Percentiles rank a stretch among this genome's conserved stretches.
Evolutionary conservation across 2,113 vertebrate species (phyloP).

Genomic region (Hirundichthys speculiger): DNA sequence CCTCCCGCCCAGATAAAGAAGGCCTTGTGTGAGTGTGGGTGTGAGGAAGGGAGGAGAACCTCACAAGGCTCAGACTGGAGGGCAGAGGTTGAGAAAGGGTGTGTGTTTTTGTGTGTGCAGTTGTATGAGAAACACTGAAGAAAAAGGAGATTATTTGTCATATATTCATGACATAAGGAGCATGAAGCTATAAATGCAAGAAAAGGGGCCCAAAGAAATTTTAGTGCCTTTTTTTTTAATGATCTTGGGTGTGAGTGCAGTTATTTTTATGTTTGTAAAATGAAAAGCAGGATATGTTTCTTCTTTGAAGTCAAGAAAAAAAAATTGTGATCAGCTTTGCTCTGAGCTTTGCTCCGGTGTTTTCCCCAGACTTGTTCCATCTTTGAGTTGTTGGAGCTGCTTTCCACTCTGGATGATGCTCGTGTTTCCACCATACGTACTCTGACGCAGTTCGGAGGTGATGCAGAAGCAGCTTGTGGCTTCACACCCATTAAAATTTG

Average conservation of each 20-base stretch:
- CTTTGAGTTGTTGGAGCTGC: too few relatives aligned
- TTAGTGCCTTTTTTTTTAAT: background rate
- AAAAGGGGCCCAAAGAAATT: background rate
- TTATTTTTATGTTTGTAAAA: background rate
- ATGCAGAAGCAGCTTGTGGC: too few relatives aligned
- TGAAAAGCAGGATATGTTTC: background rate
- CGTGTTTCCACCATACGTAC: too few relatives aligned
- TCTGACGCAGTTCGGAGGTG: too few relatives aligned
- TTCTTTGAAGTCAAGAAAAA: too few relatives aligned
- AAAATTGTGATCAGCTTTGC: too few relatives aligned
- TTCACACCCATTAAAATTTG: too few relatives aligned
- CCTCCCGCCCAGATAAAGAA: constrained; percentile 68
- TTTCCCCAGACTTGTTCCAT: too few relatives aligned
- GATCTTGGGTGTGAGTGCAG: too few relatives aligned
- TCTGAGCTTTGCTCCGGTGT: too few relatives aligned
- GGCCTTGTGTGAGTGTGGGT: constrained; percentile 69
- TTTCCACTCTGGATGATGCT: too few relatives aligned
- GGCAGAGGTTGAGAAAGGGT: constrained; percentile 59
- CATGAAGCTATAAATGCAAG: background rate
- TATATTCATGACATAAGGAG: constrained; percentile 4
- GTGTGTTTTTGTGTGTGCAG: constrained; percentile 29
- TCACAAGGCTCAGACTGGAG: constrained; percentile 54
- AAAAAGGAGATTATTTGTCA: constrained; percentile 9
- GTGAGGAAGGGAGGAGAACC: constrained; percentile 66
- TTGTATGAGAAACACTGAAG: constrained; percentile 10